A percentile compares a stretch with the other conserved stretches of the same genome.
These are phyloP conservation scores for Anoncus sp. DNA, from an alignment of 2,888 invertebrate genomes.

Conservation along the genomic window DNA sequence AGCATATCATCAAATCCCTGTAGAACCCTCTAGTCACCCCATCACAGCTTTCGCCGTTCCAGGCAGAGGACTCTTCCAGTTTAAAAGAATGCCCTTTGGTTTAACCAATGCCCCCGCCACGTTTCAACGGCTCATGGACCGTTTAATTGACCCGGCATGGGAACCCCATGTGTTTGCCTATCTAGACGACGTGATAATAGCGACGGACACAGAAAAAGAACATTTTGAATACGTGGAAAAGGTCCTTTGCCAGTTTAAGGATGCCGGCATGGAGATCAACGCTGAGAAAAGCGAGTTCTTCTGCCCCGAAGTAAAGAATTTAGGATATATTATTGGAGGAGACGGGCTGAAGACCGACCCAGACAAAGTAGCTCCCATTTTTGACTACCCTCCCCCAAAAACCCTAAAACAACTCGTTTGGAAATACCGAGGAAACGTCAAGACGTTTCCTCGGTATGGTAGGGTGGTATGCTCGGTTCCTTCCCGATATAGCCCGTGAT, in stretches of 20 bases:
- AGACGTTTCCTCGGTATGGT: no score
- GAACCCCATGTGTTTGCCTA: slow-evolving; percentile 32
- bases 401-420: no score
- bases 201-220: slow-evolving; percentile 22
- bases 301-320: no score
- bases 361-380: no score
- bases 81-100: slow-evolving; percentile 71
- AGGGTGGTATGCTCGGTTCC: no score
- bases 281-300: no score
- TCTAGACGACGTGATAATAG: slow-evolving; percentile 35
- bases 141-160: slow-evolving; percentile 62
- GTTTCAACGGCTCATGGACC: slow-evolving; percentile 68
- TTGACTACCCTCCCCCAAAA: no score
- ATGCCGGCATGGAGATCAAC: no score
- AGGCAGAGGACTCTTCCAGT: slow-evolving; percentile 71
- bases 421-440: no score
- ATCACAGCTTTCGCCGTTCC: slow-evolving; percentile 74
- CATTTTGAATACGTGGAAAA: slow-evolving; percentile 3
- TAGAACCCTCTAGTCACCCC: slow-evolving; percentile 55
- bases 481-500: not conserved
- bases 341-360: no score
- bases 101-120: slow-evolving; percentile 71
- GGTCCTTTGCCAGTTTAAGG: not conserved
- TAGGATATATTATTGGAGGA: no score
- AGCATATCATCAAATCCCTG: slow-evolving; percentile 70